phyloP scores from a whole-genome alignment of 2,888 invertebrate genomes.

The Ophion ventricosus region DNA sequence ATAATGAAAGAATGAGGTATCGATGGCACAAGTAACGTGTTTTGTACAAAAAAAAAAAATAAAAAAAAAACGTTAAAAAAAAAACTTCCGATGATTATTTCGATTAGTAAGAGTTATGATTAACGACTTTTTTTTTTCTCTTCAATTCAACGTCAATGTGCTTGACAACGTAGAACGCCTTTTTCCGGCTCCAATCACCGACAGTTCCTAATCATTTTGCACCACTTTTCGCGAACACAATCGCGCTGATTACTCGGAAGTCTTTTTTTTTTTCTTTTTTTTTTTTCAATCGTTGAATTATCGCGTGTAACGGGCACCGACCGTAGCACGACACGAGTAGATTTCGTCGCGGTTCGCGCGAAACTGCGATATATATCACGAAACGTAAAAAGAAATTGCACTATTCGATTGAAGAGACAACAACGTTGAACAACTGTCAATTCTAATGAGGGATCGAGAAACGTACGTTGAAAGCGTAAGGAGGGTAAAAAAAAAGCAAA shows the following conservation, averaged over 20 bases:
- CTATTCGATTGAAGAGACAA: background rate
- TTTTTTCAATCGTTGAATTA: background rate
- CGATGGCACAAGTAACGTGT: conserved; percentile 31
- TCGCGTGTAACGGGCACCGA: background rate
- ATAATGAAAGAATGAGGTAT: background rate
- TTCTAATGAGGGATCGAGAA: background rate
- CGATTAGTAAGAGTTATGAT: background rate
- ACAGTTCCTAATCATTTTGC: background rate
- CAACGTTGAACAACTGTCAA: background rate
- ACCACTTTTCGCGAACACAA: background rate
- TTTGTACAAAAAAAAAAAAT: background rate
- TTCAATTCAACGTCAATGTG: background rate
- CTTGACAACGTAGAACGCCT: background rate
- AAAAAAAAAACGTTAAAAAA: conserved; percentile 15
- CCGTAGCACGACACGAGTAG: background rate
- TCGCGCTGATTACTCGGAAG: background rate
- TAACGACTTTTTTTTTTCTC: conserved; percentile 5
- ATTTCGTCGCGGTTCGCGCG: too few relatives aligned
- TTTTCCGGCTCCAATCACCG: background rate
- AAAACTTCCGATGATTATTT: conserved; percentile 5
- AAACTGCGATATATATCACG: background rate
- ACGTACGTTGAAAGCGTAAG: background rate
- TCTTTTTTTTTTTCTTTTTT: too few relatives aligned
- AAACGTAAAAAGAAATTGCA: background rate
- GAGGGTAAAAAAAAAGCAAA: background rate